Base-by-base conservation (phyloP, 2,797 vertebrate genomes). In the Crocidura indochinensis region DNA sequence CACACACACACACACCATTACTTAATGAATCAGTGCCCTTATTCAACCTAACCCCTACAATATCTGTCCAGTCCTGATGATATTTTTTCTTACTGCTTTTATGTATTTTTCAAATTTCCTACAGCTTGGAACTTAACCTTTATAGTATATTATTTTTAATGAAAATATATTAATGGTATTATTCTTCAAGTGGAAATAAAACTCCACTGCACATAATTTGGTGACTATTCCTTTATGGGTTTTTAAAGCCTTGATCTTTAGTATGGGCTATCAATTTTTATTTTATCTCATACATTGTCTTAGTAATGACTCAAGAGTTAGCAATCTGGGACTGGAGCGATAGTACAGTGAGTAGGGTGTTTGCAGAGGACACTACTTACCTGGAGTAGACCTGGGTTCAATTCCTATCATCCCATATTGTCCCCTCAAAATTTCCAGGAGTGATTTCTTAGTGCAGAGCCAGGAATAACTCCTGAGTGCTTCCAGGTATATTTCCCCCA, bases 101-200 rank as follows among this genome's bases (percentile, higher is more conserved):
- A 20, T 83, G 26, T 10, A 69, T 91, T 93, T 79, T 87, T 9
- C 38, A 76, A 92, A 90, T n/a, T 73, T 76, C 14, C 19, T 56
- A 38, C 27, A 64, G 49, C 90, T 85, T 81, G 38, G 53, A 92
- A 81, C 64, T 78, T 80, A 38, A n/a, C 46, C 20, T 93, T 64
- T 67, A 27, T 46, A 64, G 68, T 76, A 77, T 46, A 44, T 90
- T 38, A 81, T 81, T 67, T 85, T 87, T 92, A 87, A 89, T 90
- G 73, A 94, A 44, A 53, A 65, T 88, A 20, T 74, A 76, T 60
- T 49, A 38, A 44, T 49, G 10, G 6, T 84, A 15, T 78, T 91
- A 76, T 87, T 85, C 3, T 26, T 76, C 51, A 73, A 67, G 27
- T 65, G 15, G 49, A 22, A 60, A 60, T 19, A 82, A 87, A 8